Percentiles rank a stretch among this genome's conserved stretches.
Conservation (phyloP, 2,888 invertebrate species). For the Conus canariensis region DNA sequence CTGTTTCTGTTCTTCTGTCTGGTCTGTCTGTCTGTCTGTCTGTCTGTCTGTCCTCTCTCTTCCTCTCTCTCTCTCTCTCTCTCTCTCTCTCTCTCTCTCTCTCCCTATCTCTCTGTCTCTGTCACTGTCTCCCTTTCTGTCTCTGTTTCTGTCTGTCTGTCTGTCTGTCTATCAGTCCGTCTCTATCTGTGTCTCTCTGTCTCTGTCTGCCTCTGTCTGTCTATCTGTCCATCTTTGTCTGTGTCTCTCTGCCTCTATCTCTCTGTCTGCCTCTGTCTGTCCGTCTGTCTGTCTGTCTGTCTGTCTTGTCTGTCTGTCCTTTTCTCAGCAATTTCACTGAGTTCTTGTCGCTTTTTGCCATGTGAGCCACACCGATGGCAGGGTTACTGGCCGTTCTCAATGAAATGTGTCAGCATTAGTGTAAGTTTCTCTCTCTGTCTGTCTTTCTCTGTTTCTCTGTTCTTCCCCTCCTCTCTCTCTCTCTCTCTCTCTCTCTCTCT, state of each 20-base stretch:
- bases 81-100: neutral
- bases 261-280: neutral
- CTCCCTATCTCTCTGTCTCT: neutral
- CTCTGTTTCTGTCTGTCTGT: neutral
- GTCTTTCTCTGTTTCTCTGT: neutral
- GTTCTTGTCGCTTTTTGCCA: too few species aligned
- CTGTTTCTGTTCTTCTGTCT: neutral
- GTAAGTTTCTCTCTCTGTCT: neutral
- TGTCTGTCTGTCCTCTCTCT: neutral
- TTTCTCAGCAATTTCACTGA: too few species aligned
- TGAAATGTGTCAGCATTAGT: neutral
- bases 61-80: neutral
- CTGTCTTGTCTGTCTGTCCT: neutral
- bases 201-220: neutral
- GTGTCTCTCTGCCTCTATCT: too few species aligned
- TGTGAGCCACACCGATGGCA: too few species aligned
- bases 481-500: too few species aligned
- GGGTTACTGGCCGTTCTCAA: too few species aligned
- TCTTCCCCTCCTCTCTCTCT: too few species aligned
- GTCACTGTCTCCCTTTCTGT: neutral
- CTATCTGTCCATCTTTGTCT: too few species aligned
- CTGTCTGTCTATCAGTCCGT: neutral
- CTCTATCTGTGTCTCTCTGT: neutral
- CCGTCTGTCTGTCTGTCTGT: neutral
- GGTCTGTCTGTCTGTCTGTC: neutral